Percentiles rank a stretch among this genome's conserved stretches.
Conservation (phyloP, 2,113 vertebrate species). For the Vireo altiloquus region DNA sequence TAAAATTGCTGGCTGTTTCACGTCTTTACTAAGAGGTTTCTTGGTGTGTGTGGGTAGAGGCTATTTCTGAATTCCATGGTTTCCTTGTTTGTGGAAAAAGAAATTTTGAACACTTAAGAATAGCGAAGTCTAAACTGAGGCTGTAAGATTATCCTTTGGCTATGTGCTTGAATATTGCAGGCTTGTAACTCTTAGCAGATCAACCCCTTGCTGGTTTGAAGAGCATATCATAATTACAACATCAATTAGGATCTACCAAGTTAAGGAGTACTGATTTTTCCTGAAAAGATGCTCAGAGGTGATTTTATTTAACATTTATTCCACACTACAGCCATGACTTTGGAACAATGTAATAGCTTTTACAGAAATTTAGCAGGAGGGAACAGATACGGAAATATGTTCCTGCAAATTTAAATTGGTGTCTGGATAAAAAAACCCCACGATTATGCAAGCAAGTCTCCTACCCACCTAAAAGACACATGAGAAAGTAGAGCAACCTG, state of each 20-base stretch:
- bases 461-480: not conserved
- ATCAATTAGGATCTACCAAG: not conserved
- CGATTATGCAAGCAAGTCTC: not conserved
- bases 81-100: not conserved
- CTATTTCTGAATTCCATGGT: not conserved
- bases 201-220: not conserved
- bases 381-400: not conserved
- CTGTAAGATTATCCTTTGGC: not conserved
- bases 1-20: not conserved
- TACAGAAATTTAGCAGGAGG: not conserved
- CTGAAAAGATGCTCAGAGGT: not conserved
- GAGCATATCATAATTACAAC: not conserved
- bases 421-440: not conserved
- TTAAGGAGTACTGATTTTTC: not conserved
- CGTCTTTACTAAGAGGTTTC: not conserved
- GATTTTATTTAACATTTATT: not conserved
- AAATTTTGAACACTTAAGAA: not conserved
- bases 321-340: not conserved
- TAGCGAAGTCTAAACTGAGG: not conserved
- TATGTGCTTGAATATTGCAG: not conserved
- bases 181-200: not conserved
- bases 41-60: not conserved
- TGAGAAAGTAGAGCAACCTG: not conserved
- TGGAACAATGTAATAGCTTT: accelerated
- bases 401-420: not conserved